phyloP scores from a whole-genome alignment of 2,888 invertebrate genomes.

The Drosophila subsilvestris region DNA sequence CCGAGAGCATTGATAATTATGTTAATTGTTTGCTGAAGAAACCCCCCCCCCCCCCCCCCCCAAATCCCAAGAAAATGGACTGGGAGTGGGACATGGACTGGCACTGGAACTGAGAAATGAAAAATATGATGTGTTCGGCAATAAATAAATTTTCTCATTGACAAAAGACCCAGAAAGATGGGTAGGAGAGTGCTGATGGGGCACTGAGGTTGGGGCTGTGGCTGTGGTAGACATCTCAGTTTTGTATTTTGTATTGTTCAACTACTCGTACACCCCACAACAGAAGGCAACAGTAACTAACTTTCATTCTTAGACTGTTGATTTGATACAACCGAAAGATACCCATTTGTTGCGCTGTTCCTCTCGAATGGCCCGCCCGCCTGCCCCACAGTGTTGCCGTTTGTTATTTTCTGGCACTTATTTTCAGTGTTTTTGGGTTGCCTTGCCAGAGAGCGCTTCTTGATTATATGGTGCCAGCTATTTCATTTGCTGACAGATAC shows the following conservation, averaged over 20 bases:
- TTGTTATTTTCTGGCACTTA: conserved; percentile 25
- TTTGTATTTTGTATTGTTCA: background rate
- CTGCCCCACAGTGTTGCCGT: conserved; percentile 14
- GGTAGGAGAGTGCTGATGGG: background rate
- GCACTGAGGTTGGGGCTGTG: background rate
- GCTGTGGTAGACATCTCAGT: background rate
- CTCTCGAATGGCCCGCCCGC: conserved; percentile 1
- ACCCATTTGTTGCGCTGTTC: conserved; percentile 44
- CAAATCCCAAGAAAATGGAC: background rate
- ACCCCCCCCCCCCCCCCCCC: too few relatives aligned
- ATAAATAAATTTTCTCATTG: conserved; percentile 30
- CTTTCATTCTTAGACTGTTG: conserved; percentile 68
- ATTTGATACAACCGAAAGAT: conserved; percentile 45
- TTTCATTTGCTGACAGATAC: conserved; percentile 68
- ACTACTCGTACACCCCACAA: background rate
- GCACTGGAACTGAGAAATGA: conserved; percentile 8
- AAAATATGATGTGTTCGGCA: conserved; percentile 19
- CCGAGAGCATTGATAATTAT: conserved; percentile 72
- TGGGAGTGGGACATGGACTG: background rate
- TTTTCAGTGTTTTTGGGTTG: conserved; percentile 64
- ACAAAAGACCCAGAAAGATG: conserved; percentile 20
- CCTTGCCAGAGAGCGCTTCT: conserved; percentile 52
- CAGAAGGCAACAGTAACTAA: conserved; percentile 28
- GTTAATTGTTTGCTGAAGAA: conserved; percentile 60
- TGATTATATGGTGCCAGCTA: conserved; percentile 71